These are phyloP conservation scores for Monarcha castaneiventris DNA, from an alignment of 2,113 vertebrate genomes.

Conservation along the genomic window DNA sequence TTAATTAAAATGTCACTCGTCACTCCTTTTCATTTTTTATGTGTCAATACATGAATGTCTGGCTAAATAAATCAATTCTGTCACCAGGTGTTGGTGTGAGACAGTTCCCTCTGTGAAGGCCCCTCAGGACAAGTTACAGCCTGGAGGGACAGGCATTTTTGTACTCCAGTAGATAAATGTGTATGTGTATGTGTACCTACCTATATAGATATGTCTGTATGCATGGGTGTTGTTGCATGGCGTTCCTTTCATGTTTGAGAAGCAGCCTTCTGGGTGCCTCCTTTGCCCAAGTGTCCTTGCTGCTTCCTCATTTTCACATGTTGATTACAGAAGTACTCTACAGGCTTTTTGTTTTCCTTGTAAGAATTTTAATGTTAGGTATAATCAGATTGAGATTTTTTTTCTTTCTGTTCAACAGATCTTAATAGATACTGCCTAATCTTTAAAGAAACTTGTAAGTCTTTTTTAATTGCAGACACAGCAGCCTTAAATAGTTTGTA, in stretches of 20 bases:
- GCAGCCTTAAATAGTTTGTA: neutral
- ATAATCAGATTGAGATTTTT: neutral
- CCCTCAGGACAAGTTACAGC: neutral
- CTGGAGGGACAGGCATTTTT: neutral
- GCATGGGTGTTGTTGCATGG: neutral
- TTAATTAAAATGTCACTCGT: conserved; percentile 3
- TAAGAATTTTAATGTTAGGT: neutral
- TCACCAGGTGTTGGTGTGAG: neutral
- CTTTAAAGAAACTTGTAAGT: neutral
- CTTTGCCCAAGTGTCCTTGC: neutral
- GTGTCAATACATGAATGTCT: neutral
- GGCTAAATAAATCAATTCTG: neutral
- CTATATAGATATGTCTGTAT: neutral
- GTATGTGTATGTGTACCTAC: neutral
- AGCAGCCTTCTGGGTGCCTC: neutral
- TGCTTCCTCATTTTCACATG: neutral
- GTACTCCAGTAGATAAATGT: neutral
- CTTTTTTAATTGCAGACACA: neutral
- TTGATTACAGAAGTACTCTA: neutral
- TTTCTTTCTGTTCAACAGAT: neutral
- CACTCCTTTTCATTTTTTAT: neutral
- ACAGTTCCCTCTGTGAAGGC: neutral
- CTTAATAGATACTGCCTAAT: neutral
- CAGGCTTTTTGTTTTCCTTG: fast-evolving
- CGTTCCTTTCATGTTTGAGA: neutral